phyloP scores from a whole-genome alignment of 2,113 vertebrate genomes.

The Stigmatopora nigra region DNA sequence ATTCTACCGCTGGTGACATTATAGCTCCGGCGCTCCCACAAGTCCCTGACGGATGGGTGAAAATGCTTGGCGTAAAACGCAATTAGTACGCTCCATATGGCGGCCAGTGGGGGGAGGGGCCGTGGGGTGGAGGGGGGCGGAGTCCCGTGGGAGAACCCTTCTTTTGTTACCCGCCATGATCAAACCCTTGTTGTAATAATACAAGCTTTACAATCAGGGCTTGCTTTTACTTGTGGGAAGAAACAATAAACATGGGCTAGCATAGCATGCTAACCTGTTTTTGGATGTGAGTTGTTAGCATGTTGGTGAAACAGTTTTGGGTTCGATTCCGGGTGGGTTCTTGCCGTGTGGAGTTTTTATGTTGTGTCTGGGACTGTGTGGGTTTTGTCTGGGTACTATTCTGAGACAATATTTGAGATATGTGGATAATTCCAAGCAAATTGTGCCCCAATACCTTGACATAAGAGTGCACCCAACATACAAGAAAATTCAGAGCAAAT shows the following conservation, averaged over 20 bases:
- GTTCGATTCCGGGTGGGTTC: too few relatives aligned
- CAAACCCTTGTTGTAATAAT: constrained; percentile 64
- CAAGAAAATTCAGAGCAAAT: too few relatives aligned
- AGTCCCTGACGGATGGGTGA: constrained; percentile 64
- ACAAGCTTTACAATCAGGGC: constrained; percentile 37
- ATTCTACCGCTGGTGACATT: constrained; percentile 64
- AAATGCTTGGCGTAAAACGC: constrained; percentile 68
- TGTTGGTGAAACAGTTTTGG: too few relatives aligned
- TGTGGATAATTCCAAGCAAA: too few relatives aligned
- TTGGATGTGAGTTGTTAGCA: too few relatives aligned
- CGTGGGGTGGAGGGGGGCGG: background rate
- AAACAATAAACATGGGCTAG: constrained; percentile 2
- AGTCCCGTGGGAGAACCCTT: constrained; percentile 42
- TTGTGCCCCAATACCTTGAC: too few relatives aligned
- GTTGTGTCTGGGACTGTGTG: too few relatives aligned
- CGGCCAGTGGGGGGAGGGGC: constrained; percentile 60
- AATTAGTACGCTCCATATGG: constrained; percentile 70
- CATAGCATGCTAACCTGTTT: too few relatives aligned
- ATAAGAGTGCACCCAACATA: too few relatives aligned
- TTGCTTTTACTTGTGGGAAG: constrained; percentile 7
- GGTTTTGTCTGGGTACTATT: too few relatives aligned
- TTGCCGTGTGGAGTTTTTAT: too few relatives aligned
- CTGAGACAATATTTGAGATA: too few relatives aligned
- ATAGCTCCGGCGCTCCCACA: constrained; percentile 62
- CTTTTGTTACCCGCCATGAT: constrained; percentile 63